Conservation (phyloP, 2,113 vertebrate genomes). For the Ptyas mucosa region DNA sequence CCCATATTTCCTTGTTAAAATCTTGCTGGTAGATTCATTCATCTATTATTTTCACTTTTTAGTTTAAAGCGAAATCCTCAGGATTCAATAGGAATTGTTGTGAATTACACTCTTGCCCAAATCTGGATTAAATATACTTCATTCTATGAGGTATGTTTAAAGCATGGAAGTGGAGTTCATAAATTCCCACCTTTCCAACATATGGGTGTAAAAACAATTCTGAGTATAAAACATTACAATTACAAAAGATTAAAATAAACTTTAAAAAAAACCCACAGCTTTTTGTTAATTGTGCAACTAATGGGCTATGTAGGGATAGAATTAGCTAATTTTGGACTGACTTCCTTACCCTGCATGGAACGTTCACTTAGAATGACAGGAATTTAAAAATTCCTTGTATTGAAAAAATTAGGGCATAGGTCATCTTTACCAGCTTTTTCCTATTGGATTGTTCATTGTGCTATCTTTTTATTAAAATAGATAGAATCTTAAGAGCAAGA, state of each 20-base stretch:
- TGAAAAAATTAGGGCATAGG: neutral
- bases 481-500: neutral
- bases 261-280: neutral
- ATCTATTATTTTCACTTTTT: neutral
- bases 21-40: neutral
- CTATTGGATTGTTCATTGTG: neutral
- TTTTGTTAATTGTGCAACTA: neutral
- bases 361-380: neutral
- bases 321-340: neutral
- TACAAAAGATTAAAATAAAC: neutral
- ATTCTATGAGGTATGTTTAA: neutral
- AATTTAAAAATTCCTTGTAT: neutral
- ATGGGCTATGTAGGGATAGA: neutral
- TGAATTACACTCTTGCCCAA: neutral
- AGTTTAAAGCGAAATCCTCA: neutral
- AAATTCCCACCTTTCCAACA: neutral
- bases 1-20: neutral
- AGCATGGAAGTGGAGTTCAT: neutral
- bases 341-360: neutral
- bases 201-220: neutral
- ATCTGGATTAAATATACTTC: neutral
- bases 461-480: neutral
- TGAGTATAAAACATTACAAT: neutral
- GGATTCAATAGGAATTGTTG: neutral
- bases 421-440: neutral